Evolutionary conservation across 2,888 invertebrate genomes (phyloP), one percentile per base, ranked within the genome.

Genomic region (Xestia c-nigrum): DNA sequence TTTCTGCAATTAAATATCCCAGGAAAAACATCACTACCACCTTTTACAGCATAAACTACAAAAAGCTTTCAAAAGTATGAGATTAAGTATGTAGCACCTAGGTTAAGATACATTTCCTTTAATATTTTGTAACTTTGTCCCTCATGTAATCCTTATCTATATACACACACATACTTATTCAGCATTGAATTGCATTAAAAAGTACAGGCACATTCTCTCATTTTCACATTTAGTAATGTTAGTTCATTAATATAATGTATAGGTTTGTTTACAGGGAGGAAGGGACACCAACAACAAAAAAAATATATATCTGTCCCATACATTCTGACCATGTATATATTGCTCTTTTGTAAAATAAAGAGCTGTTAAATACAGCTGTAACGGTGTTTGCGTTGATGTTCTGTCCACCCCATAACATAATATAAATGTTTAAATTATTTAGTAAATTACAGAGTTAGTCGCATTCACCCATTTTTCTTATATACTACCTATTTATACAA

Each of bases 181-280:
- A 47, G 47, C 16, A 43, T 55, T 16, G 38, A n/a, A 80, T n/a
- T 16, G 38, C 31, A 80, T n/a, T 81, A 57, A 6, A 52, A 65
- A 16, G 24, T 43, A 78, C 24, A 64, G 55, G 57, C 69, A 83
- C 64, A 80, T 69, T 24, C 14, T 69, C 57, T 38, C 78, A 69
- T 68, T 64, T 43, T 21, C 38, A 59, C 50, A 77, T 46, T 40
- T 43, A 66, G 14, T 19, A 14, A 19, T 43, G 12, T 77, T 61
- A 67, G 52, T 61, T 50, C n/a, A 69, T n/a, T 76, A 40, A 40
- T 50, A 50, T 50, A 40, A 40, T 9, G 10, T 43, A 43, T 43
- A 43, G 9, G 43, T 43, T 43, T 9, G 43, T 43, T 43, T 43
- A 43, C 9, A 43, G 43, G 6, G 9, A 43, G 43, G 43, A 43